phyloP scores from a whole-genome alignment of 2,888 invertebrate genomes.

The Pollenia labialis region DNA sequence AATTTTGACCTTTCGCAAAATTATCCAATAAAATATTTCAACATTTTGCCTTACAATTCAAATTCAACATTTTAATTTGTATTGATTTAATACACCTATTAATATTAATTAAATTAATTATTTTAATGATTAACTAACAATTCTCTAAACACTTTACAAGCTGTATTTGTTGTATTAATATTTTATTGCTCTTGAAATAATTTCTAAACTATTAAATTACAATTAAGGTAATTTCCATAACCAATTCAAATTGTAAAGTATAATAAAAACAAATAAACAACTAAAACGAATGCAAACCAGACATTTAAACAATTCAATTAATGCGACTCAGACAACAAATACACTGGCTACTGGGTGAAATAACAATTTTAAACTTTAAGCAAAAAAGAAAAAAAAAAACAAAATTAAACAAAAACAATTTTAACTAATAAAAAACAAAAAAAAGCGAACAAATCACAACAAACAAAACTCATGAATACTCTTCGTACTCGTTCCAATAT shows the following conservation, averaged over 20 bases:
- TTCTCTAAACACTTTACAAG: neutral
- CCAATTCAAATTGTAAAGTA: neutral
- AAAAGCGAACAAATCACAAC: conserved; percentile 18
- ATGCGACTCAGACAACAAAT: conserved; percentile 46
- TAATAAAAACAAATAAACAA: conserved; percentile 27
- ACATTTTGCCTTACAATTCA: no score
- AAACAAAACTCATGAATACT: conserved; percentile 44
- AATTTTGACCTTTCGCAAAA: no score
- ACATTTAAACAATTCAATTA: conserved; percentile 60
- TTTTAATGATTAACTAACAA: no score
- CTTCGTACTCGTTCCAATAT: conserved; percentile 7
- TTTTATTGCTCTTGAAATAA: conserved; percentile 46
- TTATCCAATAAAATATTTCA: no score
- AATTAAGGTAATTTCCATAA: conserved; percentile 55
- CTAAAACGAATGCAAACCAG: conserved; percentile 31
- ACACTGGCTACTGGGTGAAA: conserved; percentile 3
- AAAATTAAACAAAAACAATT: conserved; percentile 18
- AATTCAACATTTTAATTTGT: no score
- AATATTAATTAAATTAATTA: conserved; percentile 3
- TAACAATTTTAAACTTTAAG: conserved; percentile 41
- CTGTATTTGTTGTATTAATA: conserved; percentile 9
- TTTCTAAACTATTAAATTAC: conserved; percentile 53
- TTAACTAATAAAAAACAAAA: neutral
- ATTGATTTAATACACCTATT: neutral
- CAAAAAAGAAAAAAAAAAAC: conserved; percentile 7